Conservation (phyloP, 2,888 invertebrate species). For the Lithosia quadra region DNA sequence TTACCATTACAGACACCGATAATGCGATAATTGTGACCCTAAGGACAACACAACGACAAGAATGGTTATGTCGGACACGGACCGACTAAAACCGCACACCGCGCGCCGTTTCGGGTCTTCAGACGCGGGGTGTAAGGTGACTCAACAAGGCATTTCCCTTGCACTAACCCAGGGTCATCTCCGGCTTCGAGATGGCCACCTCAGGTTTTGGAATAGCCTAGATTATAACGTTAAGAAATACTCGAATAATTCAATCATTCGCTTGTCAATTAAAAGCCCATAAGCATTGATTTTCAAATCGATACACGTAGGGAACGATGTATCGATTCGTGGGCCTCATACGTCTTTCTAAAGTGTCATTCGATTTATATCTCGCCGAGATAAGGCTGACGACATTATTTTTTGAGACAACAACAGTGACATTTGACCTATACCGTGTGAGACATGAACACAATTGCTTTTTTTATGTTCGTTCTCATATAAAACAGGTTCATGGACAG, state of each 20-base stretch:
- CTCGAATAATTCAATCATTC: conserved; percentile 56
- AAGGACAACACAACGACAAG: too few species aligned
- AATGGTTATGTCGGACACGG: too few species aligned
- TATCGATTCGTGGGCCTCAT: conserved; percentile 65
- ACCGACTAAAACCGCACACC: too few species aligned
- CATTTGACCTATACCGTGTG: conserved; percentile 46
- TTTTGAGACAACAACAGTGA: conserved; percentile 60
- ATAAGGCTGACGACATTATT: conserved; percentile 69
- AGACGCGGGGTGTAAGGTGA: too few species aligned
- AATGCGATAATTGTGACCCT: too few species aligned
- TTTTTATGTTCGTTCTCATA: conserved; percentile 19
- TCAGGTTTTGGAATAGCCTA: neutral
- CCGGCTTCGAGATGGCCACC: neutral
- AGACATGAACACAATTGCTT: conserved; percentile 29
- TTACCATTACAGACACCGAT: too few species aligned
- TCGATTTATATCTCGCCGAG: conserved; percentile 68
- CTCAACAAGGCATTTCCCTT: too few species aligned
- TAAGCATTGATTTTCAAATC: conserved; percentile 69
- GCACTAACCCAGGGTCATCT: too few species aligned
- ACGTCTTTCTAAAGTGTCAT: conserved; percentile 75
- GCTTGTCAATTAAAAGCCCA: conserved; percentile 70
- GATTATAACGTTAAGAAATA: conserved; percentile 29
- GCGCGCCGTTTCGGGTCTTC: too few species aligned
- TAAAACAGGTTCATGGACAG: neutral
- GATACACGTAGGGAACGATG: conserved; percentile 68